Evolutionary conservation across 2,113 vertebrate genomes (phyloP).

Genomic region (Notothenia coriiceps): DNA sequence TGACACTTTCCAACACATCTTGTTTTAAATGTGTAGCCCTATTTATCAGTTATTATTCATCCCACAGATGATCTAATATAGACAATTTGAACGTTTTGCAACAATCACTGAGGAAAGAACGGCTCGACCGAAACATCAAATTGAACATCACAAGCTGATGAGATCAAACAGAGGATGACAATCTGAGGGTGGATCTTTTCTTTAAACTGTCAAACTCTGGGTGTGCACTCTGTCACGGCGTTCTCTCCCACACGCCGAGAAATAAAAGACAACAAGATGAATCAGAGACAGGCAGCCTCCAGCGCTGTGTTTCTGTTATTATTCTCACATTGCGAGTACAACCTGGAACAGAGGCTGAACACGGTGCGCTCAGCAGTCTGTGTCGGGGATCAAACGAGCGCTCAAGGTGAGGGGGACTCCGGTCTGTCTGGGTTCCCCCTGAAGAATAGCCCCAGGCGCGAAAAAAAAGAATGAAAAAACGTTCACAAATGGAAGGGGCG

Average conservation of each 20-base stretch:
- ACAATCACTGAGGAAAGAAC: constrained; percentile 29
- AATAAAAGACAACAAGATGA: constrained; percentile 55
- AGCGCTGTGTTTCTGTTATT: constrained; percentile 39
- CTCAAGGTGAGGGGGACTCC: constrained; percentile 70
- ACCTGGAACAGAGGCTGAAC: constrained; percentile 68
- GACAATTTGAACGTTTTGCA: constrained; percentile 38
- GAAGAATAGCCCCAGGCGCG: constrained; percentile 60
- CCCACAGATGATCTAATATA: constrained; percentile 50
- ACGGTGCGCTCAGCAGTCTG: constrained; percentile 19
- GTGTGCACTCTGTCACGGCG: constrained; percentile 68
- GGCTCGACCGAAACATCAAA: constrained; percentile 51
- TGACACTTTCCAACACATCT: constrained; percentile 1
- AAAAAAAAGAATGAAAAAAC: background rate
- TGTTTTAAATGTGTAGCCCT: background rate
- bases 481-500: constrained; percentile 53
- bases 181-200: constrained; percentile 73
- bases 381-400: constrained; percentile 55
- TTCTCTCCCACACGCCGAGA: constrained; percentile 59
- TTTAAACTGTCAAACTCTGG: constrained; percentile 74
- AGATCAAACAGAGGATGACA: constrained; percentile 69
- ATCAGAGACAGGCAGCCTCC: constrained; percentile 51
- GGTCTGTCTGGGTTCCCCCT: constrained; percentile 50
- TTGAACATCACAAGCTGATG: constrained; percentile 54
- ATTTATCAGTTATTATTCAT: constrained; percentile 29
- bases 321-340: constrained; percentile 44